Base-by-base conservation (phyloP, 2,888 invertebrate genomes). In the Drosophila pseudotalamancana region DNA sequence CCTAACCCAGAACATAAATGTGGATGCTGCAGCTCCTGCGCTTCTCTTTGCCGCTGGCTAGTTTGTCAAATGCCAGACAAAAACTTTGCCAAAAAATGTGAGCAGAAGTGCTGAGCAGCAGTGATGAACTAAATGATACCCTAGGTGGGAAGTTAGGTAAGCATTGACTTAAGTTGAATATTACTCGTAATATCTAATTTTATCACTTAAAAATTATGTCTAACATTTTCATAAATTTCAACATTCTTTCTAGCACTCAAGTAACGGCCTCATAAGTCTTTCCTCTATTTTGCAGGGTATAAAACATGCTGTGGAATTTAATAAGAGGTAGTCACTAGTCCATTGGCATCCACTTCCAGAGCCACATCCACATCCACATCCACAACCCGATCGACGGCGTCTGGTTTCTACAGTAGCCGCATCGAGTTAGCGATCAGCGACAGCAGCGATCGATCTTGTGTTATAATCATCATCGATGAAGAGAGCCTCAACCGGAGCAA, bases 371-470 rank as follows among this genome's bases (percentile, higher is more conserved):
- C 35, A 14, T 12, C 19, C 19, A 12, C 19, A 35, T 14, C 35
- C 21, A 11, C 55, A 37, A 27, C 23, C 23, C 56, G 35, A 37
- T 31, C 40, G 14, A 49, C 82, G 77, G 68, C 83, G 59, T 82
- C 86, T 79, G 84, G 71, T 88, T 84, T 84, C 85, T 57, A 90
- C 90, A 88, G 89, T 89, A 89, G 89, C 90, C 68, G 65, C 89
- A 77, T 87, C 90, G 85, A 89, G 90, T 89, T 90, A 90, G 90
- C 89, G 89, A 88, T 88, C 90, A 88, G 83, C 87, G 88, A 87
- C 88, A 88, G 84, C 84, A 83, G 86, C 88, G 76, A 89, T 89
- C 88, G 88, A 89, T 89, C 86, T 88, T 80, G 81, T 87, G 80
- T 88, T 86, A 88, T 88, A 89, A 89, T 88, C 88, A 89, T 80